Evolutionary conservation across 2,797 vertebrate species (phyloP).

Genomic region (Euphonia xanthogaster): DNA sequence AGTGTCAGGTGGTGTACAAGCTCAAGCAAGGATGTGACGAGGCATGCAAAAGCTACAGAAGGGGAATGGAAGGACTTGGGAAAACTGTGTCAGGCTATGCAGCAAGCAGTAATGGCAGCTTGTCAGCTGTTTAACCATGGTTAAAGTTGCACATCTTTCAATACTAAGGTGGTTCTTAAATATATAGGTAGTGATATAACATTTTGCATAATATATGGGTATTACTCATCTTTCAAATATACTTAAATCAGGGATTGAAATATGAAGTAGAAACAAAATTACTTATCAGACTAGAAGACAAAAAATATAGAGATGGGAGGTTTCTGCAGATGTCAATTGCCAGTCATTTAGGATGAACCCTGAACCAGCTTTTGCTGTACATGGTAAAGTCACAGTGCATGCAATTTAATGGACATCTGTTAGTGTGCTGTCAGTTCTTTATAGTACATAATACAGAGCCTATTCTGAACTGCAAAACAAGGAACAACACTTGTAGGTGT

Average conservation of each 20-base stretch:
- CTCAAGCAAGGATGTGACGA: background rate
- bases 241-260: slow-evolving; percentile 31
- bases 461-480: background rate
- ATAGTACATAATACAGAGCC: background rate
- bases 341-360: background rate
- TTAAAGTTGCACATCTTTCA: background rate
- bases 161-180: slow-evolving; percentile 2
- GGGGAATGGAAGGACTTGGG: background rate
- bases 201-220: background rate
- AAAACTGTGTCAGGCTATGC: background rate
- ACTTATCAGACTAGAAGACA: background rate
- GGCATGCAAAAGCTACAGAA: background rate
- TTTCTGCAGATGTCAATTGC: background rate
- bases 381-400: background rate
- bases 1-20: background rate
- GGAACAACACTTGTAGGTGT: slow-evolving; percentile 17
- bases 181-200: background rate
- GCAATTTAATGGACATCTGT: background rate
- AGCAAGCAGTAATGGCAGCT: background rate
- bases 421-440: background rate
- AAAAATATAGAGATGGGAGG: background rate
- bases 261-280: slow-evolving; percentile 25
- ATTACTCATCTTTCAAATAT: slow-evolving; percentile 1
- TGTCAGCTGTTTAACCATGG: background rate
- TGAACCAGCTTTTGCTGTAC: slow-evolving; percentile 5